phyloP scores from a whole-genome alignment of 2,113 vertebrate species.

The Gambusia holbrooki region DNA sequence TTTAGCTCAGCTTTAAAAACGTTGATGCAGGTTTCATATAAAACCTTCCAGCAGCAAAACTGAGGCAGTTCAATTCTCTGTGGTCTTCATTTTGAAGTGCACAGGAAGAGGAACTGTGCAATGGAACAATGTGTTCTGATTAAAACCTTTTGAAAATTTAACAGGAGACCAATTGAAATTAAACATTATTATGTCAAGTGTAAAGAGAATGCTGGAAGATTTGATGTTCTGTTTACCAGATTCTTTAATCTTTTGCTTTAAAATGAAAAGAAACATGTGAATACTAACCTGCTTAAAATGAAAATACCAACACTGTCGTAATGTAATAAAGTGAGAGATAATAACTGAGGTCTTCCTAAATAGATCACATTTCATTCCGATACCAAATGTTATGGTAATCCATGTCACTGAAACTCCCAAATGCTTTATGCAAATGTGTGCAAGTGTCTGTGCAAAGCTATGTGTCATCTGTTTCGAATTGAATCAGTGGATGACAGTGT shows the following conservation, averaged over 20 bases:
- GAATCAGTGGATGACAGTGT: not conserved
- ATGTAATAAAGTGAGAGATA: not conserved
- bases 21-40: not conserved
- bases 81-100: not conserved
- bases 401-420: not conserved
- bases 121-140: not conserved
- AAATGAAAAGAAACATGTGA: not conserved
- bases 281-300: not conserved
- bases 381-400: not conserved
- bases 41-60: not conserved
- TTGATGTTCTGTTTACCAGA: no score
- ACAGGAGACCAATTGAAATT: not conserved
- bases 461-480: not conserved
- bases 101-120: not conserved
- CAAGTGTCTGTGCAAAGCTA: not conserved
- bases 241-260: not conserved
- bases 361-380: not conserved
- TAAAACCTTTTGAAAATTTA: constrained; percentile 1
- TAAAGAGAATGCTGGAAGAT: not conserved
- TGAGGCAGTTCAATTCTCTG: not conserved
- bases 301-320: not conserved
- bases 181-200: not conserved
- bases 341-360: not conserved
- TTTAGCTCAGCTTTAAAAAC: not conserved
- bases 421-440: not conserved